Evolutionary conservation across 2,888 invertebrate species (phyloP).

Genomic region (Drosophila peninsularis): DNA sequence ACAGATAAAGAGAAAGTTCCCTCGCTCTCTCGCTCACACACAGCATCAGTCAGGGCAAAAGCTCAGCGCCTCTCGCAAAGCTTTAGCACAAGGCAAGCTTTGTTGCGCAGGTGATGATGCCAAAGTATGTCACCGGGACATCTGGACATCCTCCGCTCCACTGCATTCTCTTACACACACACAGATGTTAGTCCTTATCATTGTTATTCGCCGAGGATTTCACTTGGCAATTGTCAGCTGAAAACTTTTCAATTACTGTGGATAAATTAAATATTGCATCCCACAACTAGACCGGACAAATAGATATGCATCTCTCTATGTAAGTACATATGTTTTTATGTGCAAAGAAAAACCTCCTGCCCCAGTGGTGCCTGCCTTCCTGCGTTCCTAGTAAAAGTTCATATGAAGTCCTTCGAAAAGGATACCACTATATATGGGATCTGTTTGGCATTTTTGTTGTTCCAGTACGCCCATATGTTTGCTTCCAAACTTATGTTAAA

Average conservation of each 20-base stretch:
- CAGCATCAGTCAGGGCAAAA: slow-evolving; percentile 59
- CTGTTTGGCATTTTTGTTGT: neutral
- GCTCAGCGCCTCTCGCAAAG: slow-evolving; percentile 57
- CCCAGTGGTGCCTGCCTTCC: neutral
- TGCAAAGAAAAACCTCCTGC: neutral
- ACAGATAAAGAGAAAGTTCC: slow-evolving; percentile 17
- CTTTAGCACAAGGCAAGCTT: slow-evolving; percentile 47
- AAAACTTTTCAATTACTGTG: slow-evolving; percentile 5
- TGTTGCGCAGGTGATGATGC: slow-evolving; percentile 53
- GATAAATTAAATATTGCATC: neutral
- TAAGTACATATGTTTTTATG: slow-evolving; percentile 2
- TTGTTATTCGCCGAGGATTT: neutral
- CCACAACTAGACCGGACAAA: neutral
- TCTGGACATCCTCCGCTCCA: slow-evolving; percentile 37
- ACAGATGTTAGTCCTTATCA: slow-evolving; percentile 2
- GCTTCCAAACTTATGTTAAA: too few relatives aligned
- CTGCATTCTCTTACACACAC: neutral
- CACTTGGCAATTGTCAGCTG: neutral
- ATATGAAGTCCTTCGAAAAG: neutral
- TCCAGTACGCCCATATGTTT: neutral
- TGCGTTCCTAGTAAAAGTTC: neutral
- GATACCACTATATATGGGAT: neutral
- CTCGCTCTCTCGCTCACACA: slow-evolving; percentile 42
- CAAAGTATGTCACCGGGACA: slow-evolving; percentile 74
- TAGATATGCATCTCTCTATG: neutral